phyloP scores from a whole-genome alignment of 2,888 invertebrate genomes.

The Sarcophaga carnaria region DNA sequence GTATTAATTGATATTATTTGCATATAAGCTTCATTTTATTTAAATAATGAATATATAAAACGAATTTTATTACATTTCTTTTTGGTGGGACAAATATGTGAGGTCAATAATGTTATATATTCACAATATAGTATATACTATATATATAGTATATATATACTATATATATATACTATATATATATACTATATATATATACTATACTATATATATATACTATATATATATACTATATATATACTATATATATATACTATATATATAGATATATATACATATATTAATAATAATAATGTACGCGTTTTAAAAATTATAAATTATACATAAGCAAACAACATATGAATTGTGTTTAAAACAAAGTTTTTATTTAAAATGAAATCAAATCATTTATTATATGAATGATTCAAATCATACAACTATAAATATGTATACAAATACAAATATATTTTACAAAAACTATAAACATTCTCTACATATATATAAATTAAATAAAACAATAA shows the following conservation, averaged over 20 bases:
- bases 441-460: slow-evolving; percentile 46
- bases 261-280: too few species aligned
- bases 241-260: too few species aligned
- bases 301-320: not conserved
- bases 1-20: slow-evolving; percentile 22
- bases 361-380: slow-evolving; percentile 34
- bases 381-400: slow-evolving; percentile 51
- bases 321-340: not conserved
- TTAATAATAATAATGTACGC: not conserved
- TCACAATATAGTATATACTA: not conserved
- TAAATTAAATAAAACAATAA: slow-evolving; percentile 10
- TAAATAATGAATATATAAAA: slow-evolving; percentile 10
- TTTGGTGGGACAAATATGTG: not conserved
- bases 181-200: too few species aligned
- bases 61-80: slow-evolving; percentile 10
- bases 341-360: not conserved
- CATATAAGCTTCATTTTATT: slow-evolving; percentile 2
- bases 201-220: too few species aligned
- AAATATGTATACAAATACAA: slow-evolving; percentile 37
- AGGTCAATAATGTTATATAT: not conserved
- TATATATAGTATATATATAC: too few species aligned
- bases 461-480: slow-evolving; percentile 51
- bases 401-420: slow-evolving; percentile 43
- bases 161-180: too few species aligned
- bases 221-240: too few species aligned